Evolutionary conservation across 2,113 vertebrate species (phyloP), one percentile per base, ranked within the genome.

Genomic region (Cheirogaleus medius): DNA sequence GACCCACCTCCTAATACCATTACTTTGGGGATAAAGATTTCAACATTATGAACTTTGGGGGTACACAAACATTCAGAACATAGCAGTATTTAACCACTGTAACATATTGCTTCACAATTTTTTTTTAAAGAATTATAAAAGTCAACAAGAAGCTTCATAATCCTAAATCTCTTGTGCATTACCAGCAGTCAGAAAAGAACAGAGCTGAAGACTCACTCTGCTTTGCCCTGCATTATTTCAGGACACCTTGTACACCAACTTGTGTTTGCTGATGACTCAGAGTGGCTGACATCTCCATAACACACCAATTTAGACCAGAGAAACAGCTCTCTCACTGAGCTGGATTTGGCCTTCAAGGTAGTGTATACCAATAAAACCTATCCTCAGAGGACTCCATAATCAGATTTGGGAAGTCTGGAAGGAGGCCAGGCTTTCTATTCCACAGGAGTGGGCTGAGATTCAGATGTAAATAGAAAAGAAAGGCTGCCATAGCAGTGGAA

Each of bases 221-320:
- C 66, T 95, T n/a, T 58, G 92, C 27, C 42, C 37, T 73, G 63
- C 18, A 37, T 92, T 34, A 5, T 52, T 95, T 97, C 92, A 49
- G 66, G 14, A 54, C 69, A 90, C 18, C 47, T n/a, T 78, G 32
- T 85, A 83, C 90, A 95, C 69, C 12, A 6, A 49, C 17, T 97
- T 58, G 12, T 78, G 25, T 90, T 96, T 97, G 77, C 42, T 94
- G 82, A 84, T 91, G 92, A 97, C 83, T 97, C 91, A 96, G 66
- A 74, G 87, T 20, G 12, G n/a, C 34, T 95, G 86, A 17, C 47
- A 64, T 95, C 82, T 91, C 56, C 34, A 87, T 80, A 92, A 56
- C 11, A 73, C 52, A 85, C 86, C 95, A 92, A 91, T 97, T 98
- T 97, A 94, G 66, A 63, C 23, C n/a, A 37, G 64, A 76, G 60